phyloP scores from a whole-genome alignment of 2,888 invertebrate species.

The Oscheius sp. region DNA sequence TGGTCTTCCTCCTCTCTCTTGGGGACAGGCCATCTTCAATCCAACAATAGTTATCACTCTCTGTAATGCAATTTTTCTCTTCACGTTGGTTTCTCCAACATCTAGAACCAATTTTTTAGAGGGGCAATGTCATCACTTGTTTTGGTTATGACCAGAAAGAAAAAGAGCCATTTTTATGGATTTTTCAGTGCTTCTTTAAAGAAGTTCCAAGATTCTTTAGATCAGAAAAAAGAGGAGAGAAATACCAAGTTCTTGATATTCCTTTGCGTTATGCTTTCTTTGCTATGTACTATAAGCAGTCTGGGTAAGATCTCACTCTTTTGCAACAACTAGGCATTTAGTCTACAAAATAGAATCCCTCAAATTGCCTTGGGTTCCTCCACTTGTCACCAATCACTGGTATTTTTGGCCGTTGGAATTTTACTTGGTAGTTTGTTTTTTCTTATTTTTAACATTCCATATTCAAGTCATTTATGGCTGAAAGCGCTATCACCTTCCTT shows the following conservation, averaged over 20 bases:
- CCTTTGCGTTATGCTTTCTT: not conserved
- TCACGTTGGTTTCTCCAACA: not conserved
- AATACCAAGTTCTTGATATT: not conserved
- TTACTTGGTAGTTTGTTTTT: not conserved
- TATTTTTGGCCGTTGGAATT: slow-evolving; percentile 12
- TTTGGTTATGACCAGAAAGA: not conserved
- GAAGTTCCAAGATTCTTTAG: not conserved
- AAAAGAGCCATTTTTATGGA: not conserved
- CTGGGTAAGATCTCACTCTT: not conserved
- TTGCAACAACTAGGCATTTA: not conserved
- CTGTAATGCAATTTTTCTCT: slow-evolving; percentile 2
- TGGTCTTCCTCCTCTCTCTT: not conserved
- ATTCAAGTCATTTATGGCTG: slow-evolving; percentile 10
- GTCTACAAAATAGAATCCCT: slow-evolving; percentile 11
- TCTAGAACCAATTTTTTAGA: slow-evolving; percentile 32
- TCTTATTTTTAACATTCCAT: not conserved
- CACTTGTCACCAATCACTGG: slow-evolving; percentile 4
- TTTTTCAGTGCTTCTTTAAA: not conserved
- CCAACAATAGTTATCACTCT: slow-evolving; percentile 15
- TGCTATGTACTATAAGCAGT: not conserved
- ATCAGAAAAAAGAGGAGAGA: not conserved
- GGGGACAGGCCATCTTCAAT: slow-evolving; percentile 16
- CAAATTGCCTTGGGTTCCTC: slow-evolving; percentile 1
- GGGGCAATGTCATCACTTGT: slow-evolving; percentile 38
- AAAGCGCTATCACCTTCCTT: slow-evolving; percentile 15